Base-by-base conservation (phyloP, 2,113 vertebrate genomes). In the Scartelaos histophorus region DNA sequence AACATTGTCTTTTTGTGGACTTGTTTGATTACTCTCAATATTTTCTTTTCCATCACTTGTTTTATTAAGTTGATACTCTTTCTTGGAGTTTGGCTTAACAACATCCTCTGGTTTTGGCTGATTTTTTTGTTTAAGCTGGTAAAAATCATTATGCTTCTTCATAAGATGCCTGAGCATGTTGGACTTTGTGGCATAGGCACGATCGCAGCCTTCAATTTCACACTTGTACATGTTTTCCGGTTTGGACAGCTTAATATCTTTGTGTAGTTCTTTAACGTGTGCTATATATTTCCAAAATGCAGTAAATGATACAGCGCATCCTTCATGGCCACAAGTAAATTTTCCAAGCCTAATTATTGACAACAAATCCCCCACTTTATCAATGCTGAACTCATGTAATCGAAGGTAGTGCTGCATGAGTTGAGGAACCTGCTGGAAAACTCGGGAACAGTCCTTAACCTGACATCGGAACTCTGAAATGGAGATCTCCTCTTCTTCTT, bases 371-470 rank as follows among this genome's bases (percentile, higher is more conserved):
- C 93, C 94, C 58, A 96, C 94, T 82, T 95, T 94, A 7, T 97
- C 95, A 1, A 95, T 87, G 35, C 88, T 93, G 91, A 98, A 95
- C 76, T 95, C 93, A 68, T 99, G 97, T 71, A 98, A 94, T 79
- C 95, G 96, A 85, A 98, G 81, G 19, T 98, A 99, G 82, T 99
- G 97, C 67, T 96, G 96, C 79, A 98, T 90, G 57, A 99, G 90
- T 88, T 93, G 93, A 38, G 95, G 94, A 57, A 96, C 94, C 56
- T 95, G 93, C 82, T 96, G 95, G 84, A 99, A 99, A 90, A 98
- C 95, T 35, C 95, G 86, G 47, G 95, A 99, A 83, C 97, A 99
- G 89, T 98, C 95, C 76, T 90, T 97, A 66, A 97, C 94, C 78
- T 97, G 95, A 75, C 97, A 99, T 66, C 96, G 92, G 84, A 99